Conservation (phyloP, 2,797 vertebrate genomes). For the Gallinago solitaria region DNA sequence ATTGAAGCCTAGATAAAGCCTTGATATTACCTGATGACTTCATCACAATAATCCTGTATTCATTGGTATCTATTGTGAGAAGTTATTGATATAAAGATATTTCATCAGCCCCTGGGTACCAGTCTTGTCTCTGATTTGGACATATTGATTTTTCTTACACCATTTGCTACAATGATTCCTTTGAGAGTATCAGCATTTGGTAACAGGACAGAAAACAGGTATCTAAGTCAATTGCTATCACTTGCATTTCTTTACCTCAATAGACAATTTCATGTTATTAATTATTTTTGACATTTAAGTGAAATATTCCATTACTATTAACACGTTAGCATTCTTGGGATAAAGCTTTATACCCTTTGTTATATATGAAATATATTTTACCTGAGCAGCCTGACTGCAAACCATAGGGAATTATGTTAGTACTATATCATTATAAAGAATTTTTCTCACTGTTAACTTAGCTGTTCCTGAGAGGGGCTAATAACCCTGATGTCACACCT, state of each 20-base stretch:
- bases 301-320: neutral
- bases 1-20: neutral
- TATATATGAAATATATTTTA: neutral
- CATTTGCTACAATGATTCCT: neutral
- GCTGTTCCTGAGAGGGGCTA: neutral
- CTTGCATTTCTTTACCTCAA: neutral
- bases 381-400: neutral
- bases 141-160: neutral
- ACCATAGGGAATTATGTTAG: neutral
- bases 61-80: neutral
- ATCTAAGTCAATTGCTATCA: neutral
- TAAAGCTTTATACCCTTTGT: neutral
- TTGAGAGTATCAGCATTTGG: neutral
- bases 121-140: neutral
- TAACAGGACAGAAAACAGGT: neutral
- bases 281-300: neutral
- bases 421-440: neutral
- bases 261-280: neutral
- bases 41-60: neutral
- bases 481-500: neutral
- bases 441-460: neutral
- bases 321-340: neutral
- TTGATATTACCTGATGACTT: neutral
- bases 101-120: neutral
- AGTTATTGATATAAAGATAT: neutral